Evolutionary conservation across 2,888 invertebrate genomes (phyloP), one percentile per base, ranked within the genome.

Genomic region (Cynaeus angustus): DNA sequence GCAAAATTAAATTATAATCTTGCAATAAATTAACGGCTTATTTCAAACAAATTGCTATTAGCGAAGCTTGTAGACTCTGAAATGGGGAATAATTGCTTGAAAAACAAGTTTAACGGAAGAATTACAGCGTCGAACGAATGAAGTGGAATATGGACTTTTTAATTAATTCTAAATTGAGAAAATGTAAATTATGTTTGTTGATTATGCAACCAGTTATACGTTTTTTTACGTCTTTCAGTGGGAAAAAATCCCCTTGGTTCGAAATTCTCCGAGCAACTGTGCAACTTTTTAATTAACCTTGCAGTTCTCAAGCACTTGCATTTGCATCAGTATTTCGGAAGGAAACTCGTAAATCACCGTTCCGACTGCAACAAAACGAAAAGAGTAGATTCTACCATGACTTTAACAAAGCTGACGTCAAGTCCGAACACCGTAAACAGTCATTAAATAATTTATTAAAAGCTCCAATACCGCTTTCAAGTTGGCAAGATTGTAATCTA

Each of bases 361-460:
- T 13, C n/a, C 56, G 41, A 8, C 56, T 21, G 21, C 28, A 46
- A 59, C n/a, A 59, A 59, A 59, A 59, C 30, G n/a, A 58, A 46
- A 37, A 48, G 37, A 13, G 28, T 14, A 3, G 12, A 10, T 21
- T 53, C 33, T 33, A 9, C 8, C 8, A 21, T 14, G 48, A 61
- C 48, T 61, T 46, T 16, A 61, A 61, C 61, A 61, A 61, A 61
- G 48, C 61, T 37, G 61, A 13, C 61, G 50, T 61, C 48, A 61
- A 61, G 61, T 33, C 9, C 37, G 30, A 59, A 26, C 45, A 30
- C 12, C 59, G 59, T 59, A 59, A 59, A 59, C 46, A 59, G 61
- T 38, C 48, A 61, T 61, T 50, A 61, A 16, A 48, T 38, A 61
- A 61, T 61, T 61, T 61, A 61, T 61, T 50, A 61, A 48, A 61